Percentiles rank a stretch among this genome's conserved stretches.
phyloP scores from a whole-genome alignment of 2,797 vertebrate species.

The Myotis daubentonii region DNA sequence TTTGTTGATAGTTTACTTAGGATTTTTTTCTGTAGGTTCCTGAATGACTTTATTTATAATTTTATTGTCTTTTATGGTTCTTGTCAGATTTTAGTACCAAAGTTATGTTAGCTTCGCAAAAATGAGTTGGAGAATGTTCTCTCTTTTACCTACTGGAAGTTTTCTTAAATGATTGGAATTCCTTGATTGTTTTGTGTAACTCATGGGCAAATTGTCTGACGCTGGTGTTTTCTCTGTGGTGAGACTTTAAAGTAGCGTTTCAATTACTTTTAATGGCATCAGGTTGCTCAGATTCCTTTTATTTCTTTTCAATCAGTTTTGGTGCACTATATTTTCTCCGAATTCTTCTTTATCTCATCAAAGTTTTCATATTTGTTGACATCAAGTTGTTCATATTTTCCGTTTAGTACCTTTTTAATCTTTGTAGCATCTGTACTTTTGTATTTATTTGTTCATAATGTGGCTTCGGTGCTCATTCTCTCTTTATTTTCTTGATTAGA shows the following conservation, averaged over 20 bases:
- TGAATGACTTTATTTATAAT: constrained; percentile 8
- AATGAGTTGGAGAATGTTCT: constrained; percentile 27
- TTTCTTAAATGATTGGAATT: not conserved
- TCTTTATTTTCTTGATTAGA: not conserved
- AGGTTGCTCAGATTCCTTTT: not conserved
- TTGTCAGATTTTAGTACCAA: constrained; percentile 35
- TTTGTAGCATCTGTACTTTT: constrained; percentile 27
- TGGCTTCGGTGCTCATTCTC: not conserved
- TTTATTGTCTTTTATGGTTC: constrained; percentile 24
- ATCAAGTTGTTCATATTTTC: not conserved
- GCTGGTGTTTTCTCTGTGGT: constrained; percentile 6
- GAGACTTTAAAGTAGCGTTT: constrained; percentile 36
- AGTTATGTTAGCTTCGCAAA: constrained; percentile 32
- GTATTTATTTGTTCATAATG: constrained; percentile 29
- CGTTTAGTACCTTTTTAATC: constrained; percentile 15
- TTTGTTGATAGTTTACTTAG: constrained; percentile 28
- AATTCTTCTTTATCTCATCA: not conserved
- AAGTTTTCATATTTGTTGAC: constrained; percentile 29
- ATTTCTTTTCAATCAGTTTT: constrained; percentile 21
- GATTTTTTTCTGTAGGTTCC: not conserved
- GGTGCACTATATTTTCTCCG: not conserved
- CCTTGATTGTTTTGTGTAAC: constrained; percentile 29
- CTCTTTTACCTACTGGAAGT: constrained; percentile 21
- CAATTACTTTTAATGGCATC: constrained; percentile 23
- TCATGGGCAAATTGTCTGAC: not conserved